Evolutionary conservation across 2,797 vertebrate genomes (phyloP), one percentile per base, ranked within the genome.

Genomic region (Pseudochromis fuscus): DNA sequence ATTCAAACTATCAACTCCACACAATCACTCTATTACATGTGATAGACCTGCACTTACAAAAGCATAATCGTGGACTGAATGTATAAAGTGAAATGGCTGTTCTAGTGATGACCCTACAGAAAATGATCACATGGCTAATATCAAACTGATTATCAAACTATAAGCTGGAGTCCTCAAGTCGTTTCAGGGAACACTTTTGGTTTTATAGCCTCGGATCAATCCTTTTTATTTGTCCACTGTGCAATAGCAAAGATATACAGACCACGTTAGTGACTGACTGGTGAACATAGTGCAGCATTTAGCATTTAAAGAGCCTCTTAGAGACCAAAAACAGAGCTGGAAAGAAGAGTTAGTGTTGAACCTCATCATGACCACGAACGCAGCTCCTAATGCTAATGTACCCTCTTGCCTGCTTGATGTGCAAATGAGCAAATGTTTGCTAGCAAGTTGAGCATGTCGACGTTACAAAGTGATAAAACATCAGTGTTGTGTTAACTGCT

Each of bases 341-440:
- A 46, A n/a, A 24, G 33, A 0, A 18, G 42, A 44, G 46, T 52
- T 53, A 33, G 24, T 4, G 24, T 40, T 30, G 21, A 35, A 38
- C 23, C 30, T 55, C 33, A 27, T 57, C 15, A 1, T 23, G 23
- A 31, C 46, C 64, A 40, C 40, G 61, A 48, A 37, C 19, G 9
- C 52, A 33, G 8, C 21, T 25, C 13, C 24, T 55, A 9, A 31
- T 11, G 16, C 50, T 33, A 62, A 67, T 27, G 44, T 51, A 46
- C 25, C 33, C 31, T 45, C 48, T 10, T 18, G n/a, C 51, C 24
- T n/a, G 51, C 66, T 72, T 46, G 67, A 59, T 42, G 31, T 70
- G 66, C 52, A 51, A 76, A 66, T 60, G 55, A 48, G 31, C 13
- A 51, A 63, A 57, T 42, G 25, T 68, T 69, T 62, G 25, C 35